phyloP scores from a whole-genome alignment of 2,113 vertebrate genomes.

The Saguinus midas region DNA sequence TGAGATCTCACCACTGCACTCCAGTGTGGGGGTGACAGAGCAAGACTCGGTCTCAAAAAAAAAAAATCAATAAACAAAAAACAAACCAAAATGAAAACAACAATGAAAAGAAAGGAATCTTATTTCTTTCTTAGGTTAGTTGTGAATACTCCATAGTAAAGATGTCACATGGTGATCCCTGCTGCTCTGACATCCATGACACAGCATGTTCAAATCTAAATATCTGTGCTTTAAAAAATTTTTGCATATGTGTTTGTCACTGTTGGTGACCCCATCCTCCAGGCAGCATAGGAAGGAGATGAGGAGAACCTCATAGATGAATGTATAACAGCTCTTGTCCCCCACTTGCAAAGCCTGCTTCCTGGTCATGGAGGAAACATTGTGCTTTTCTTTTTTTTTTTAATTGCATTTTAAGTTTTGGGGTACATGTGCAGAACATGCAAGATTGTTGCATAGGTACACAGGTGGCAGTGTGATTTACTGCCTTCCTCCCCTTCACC shows the following conservation, averaged over 20 bases:
- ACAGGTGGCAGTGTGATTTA: no score
- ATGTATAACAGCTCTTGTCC: neutral
- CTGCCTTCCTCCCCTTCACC: no score
- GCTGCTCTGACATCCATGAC: neutral
- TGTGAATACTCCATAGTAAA: no score
- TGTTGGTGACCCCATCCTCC: rapidly evolving
- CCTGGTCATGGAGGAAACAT: neutral
- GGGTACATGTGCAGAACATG: no score
- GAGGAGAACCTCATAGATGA: neutral
- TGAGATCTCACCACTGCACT: rapidly evolving
- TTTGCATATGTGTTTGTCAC: neutral
- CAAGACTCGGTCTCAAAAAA: no score
- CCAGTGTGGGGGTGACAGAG: no score
- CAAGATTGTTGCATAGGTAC: no score
- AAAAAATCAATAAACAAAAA: no score
- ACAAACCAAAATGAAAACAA: no score
- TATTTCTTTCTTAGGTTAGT: neutral
- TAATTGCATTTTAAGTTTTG: no score
- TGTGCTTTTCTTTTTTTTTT: no score
- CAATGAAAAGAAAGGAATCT: no score
- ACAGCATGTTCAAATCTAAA: neutral
- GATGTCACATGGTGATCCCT: rapidly evolving
- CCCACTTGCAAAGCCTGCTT: neutral
- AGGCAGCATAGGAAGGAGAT: neutral
- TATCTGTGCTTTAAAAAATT: neutral